These are phyloP conservation scores for Drosophila ohnishii DNA, from an alignment of 1,140 invertebrate species.

Conservation along the genomic window DNA sequence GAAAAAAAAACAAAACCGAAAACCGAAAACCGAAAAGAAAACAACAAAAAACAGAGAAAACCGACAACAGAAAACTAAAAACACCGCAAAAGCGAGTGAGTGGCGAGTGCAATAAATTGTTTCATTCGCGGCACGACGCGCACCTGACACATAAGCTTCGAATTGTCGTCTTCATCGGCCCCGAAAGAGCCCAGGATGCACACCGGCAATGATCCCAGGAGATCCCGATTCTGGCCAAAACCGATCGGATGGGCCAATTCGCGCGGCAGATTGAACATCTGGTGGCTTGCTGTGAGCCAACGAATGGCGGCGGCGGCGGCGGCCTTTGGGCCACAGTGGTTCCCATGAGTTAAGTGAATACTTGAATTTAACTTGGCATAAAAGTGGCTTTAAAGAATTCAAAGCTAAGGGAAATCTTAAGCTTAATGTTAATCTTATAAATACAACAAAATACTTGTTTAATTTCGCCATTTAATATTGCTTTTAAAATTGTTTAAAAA, in stretches of 20 bases:
- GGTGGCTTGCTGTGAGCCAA: constrained; percentile 64
- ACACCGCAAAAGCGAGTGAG: constrained; percentile 52
- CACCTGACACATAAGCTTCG: constrained; percentile 75
- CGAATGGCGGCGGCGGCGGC: constrained; percentile 9
- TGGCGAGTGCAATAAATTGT: constrained; percentile 73
- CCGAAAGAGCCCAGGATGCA: constrained; percentile 4
- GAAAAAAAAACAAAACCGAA: no score
- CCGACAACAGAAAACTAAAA: constrained; percentile 17
- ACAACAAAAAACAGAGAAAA: constrained; percentile 17
- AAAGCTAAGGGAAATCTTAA: background rate
- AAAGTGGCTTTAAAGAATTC: background rate
- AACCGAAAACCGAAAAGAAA: background rate
- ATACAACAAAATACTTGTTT: no score
- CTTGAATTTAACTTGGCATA: background rate
- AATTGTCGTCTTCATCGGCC: constrained; percentile 73
- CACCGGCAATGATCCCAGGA: background rate
- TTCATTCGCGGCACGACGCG: constrained; percentile 73
- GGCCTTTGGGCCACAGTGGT: constrained; percentile 48
- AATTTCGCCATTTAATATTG: no score
- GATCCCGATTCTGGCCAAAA: constrained; percentile 41
- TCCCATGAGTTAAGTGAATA: background rate
- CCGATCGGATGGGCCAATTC: constrained; percentile 33
- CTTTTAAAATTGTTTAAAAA: no score
- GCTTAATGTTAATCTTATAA: background rate
- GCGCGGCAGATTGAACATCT: constrained; percentile 64